Evolutionary conservation across 2,797 vertebrate species (phyloP).

Genomic region (Enteromius treurensis): DNA sequence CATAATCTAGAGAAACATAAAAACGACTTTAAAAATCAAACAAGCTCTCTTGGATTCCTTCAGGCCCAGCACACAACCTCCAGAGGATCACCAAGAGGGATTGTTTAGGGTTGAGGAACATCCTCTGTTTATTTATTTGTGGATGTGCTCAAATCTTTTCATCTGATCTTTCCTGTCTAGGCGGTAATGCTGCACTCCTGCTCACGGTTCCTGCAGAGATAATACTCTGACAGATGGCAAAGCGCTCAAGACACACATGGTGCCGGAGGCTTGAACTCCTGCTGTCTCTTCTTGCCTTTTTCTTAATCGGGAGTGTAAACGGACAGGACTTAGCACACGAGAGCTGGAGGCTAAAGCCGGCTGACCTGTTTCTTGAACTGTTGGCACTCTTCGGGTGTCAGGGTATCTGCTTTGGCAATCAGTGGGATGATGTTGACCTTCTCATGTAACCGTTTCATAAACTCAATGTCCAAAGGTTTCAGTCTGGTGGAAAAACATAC

Average conservation of each 20-base stretch:
- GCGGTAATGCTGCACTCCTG: conserved; percentile 17
- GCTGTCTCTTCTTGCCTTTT: conserved; percentile 16
- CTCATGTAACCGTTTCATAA: conserved; percentile 99
- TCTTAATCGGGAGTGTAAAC: not conserved
- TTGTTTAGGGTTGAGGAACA: conserved; percentile 32
- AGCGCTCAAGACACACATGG: conserved; percentile 30
- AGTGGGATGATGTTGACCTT: conserved; percentile 99
- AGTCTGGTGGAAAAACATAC: conserved; percentile 75
- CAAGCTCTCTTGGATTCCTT: not conserved
- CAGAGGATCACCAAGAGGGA: not conserved
- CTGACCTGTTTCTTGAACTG: conserved; percentile 99
- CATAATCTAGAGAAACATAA: conserved; percentile 86
- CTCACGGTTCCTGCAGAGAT: conserved; percentile 51
- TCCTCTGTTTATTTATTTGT: conserved; percentile 47
- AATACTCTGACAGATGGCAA: conserved; percentile 57
- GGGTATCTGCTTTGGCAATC: conserved; percentile 98
- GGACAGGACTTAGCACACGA: not conserved
- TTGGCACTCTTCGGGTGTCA: conserved; percentile 98
- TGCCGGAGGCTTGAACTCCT: conserved; percentile 12
- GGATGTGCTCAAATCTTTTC: conserved; percentile 14
- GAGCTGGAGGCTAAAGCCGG: not conserved
- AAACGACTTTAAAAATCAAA: not conserved
- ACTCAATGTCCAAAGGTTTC: conserved; percentile 99
- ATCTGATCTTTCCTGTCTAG: conserved; percentile 41
- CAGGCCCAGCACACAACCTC: not conserved